Evolutionary conservation across 30 jellyfish, hydroid and myxozoan species (phyloP).

Genomic region (Mastigias papua): DNA sequence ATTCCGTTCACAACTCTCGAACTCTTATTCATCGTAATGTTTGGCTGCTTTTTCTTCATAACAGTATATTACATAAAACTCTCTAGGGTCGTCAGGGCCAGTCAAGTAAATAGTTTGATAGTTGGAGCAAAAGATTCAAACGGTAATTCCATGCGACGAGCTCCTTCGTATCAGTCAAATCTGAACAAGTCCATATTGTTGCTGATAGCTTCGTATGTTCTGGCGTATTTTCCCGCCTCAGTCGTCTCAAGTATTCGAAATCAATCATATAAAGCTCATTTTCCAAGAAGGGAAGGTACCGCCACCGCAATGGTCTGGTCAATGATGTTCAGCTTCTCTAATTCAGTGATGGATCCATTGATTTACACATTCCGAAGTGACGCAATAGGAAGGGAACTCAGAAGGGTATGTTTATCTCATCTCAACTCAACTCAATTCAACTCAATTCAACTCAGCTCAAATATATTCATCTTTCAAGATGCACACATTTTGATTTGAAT

Average conservation of each 20-base stretch:
- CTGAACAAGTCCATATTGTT: background rate
- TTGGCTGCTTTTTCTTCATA: background rate
- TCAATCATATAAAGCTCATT: background rate
- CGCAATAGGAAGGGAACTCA: conserved; percentile 28
- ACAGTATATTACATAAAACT: conserved; percentile 7
- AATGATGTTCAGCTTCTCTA: background rate
- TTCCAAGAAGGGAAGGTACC: background rate
- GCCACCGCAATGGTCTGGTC: conserved; percentile 12
- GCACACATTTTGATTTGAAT: too few relatives aligned
- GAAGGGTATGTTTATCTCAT: background rate
- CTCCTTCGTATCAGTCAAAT: background rate
- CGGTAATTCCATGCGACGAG: background rate
- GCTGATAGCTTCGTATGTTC: conserved; percentile 9
- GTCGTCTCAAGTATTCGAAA: background rate
- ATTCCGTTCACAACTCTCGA: conserved; percentile 19
- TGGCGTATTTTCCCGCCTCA: conserved; percentile 1
- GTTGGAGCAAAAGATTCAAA: background rate
- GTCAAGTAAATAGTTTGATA: background rate
- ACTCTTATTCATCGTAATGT: background rate
- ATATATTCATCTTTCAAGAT: too few relatives aligned
- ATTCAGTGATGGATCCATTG: conserved; percentile 17
- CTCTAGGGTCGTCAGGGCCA: background rate
- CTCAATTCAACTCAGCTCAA: too few relatives aligned
- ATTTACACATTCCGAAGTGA: conserved; percentile 45
- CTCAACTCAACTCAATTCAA: too few relatives aligned